Evolutionary conservation across 2,113 vertebrate genomes (phyloP).

Genomic region (Glaucidium brasilianum): DNA sequence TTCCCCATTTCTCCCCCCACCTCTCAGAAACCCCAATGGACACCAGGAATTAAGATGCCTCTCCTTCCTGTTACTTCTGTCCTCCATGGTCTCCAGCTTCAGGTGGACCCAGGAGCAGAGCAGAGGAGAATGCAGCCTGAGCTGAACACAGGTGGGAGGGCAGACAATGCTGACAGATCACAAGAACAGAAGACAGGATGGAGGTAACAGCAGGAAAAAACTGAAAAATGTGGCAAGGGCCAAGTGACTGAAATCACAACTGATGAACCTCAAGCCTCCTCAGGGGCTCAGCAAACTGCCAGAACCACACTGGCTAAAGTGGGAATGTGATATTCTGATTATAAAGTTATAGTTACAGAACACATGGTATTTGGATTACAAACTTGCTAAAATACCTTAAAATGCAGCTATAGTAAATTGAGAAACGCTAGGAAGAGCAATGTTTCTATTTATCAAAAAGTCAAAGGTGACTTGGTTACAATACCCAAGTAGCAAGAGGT

Average conservation of each 20-base stretch:
- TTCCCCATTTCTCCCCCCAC: not conserved
- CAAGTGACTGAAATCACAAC: not conserved
- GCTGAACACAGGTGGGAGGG: not conserved
- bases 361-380: not conserved
- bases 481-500: not conserved
- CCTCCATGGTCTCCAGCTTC: not conserved
- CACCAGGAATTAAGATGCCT: not conserved
- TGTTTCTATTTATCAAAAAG: not conserved
- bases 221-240: not conserved
- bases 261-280: not conserved
- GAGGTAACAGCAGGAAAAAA: not conserved
- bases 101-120: not conserved
- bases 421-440: not conserved
- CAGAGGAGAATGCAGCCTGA: not conserved
- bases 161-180: not conserved
- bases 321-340: not conserved
- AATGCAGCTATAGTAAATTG: not conserved
- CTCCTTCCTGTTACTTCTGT: not conserved
- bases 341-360: not conserved
- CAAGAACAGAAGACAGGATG: fast-evolving
- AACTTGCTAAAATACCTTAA: not conserved
- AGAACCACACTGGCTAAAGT: not conserved
- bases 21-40: not conserved
- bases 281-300: not conserved
- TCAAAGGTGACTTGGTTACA: not conserved